Evolutionary conservation across 37 sponge, comb jelly and placozoan genomes (phyloP), one percentile per base, ranked within the genome.

Genomic region (Geodia barretti): DNA sequence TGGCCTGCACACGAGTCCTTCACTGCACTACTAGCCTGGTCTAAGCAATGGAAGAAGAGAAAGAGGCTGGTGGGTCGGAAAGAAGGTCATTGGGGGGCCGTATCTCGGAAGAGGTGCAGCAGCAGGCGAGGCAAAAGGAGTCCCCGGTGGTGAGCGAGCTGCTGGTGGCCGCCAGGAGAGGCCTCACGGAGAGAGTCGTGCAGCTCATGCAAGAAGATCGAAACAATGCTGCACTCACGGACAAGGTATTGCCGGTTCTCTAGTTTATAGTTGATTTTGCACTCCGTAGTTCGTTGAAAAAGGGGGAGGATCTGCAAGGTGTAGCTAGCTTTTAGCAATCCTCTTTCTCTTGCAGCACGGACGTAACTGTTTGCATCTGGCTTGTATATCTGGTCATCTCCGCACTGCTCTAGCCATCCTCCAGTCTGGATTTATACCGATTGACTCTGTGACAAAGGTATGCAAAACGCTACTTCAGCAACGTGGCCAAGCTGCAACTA

Each of bases 291-390:
- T n/a, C n/a, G n/a, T n/a, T n/a, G n/a, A n/a, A n/a, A n/a, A n/a
- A n/a, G n/a, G n/a, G n/a, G n/a, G n/a, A n/a, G n/a, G n/a, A n/a
- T n/a, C n/a, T n/a, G n/a, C n/a, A 47, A 47, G 54, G 11, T 47
- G 54, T 47, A 17, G 11, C 54, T 47, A 47, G 7, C 11, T 17
- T 47, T 47, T 17, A 17, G 54, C 54, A 47, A 47, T 47, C 14
- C 54, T 21, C 5, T 79, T 31, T 28, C 4, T 63, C 47, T 26
- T 60, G 34, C 75, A 88, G 88, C 78, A 88, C 69, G 88, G 88
- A 4, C 62, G 88, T 0, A 88, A 41, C 39, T 82, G 82, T 41
- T 70, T 88, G 20, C 88, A 88, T 26, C 42, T 88, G 43, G 88
- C 88, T 34, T n/a, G 62, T 25, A 36, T 81, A 25, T 60, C 77